Percentiles rank a stretch among this genome's conserved stretches.
phyloP scores from a whole-genome alignment of 2,113 vertebrate genomes.

The Aphyosemion australe region DNA sequence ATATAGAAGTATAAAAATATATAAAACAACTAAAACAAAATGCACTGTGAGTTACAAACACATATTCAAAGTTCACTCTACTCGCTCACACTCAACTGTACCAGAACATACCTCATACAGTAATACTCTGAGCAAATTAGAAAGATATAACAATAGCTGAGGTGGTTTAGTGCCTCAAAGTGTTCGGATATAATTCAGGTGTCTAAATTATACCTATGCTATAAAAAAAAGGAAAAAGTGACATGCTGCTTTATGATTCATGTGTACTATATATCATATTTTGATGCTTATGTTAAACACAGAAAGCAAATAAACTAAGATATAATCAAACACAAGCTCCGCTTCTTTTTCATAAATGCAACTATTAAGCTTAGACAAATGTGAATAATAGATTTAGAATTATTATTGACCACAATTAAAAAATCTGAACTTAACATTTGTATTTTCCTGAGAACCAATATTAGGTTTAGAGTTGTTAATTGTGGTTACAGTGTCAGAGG shows the following conservation, averaged over 20 bases:
- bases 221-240: background rate
- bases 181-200: background rate
- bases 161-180: slow-evolving; percentile 13
- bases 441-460: background rate
- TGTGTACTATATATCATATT: slow-evolving; percentile 7
- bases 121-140: slow-evolving; percentile 9
- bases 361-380: too few relatives aligned
- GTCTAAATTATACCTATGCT: slow-evolving; percentile 10
- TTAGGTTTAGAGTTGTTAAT: background rate
- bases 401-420: too few relatives aligned
- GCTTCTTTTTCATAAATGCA: background rate
- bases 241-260: slow-evolving; percentile 4
- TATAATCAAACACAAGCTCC: slow-evolving; percentile 18
- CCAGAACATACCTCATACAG: slow-evolving; percentile 32
- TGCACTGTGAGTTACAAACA: slow-evolving; percentile 68
- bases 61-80: slow-evolving; percentile 58
- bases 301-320: slow-evolving; percentile 9
- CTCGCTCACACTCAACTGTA: slow-evolving; percentile 45
- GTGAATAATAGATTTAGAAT: too few relatives aligned
- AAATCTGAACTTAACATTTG: too few relatives aligned
- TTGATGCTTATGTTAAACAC: slow-evolving; percentile 7
- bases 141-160: slow-evolving; percentile 32
- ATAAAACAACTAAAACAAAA: slow-evolving; percentile 48
- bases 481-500: slow-evolving; percentile 26
- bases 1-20: slow-evolving; percentile 77